A percentile compares a stretch with the other conserved stretches of the same genome.
These are phyloP conservation scores for Pseudobourletiella spinata DNA, from an alignment of 1,140 invertebrate species.

Conservation along the genomic window DNA sequence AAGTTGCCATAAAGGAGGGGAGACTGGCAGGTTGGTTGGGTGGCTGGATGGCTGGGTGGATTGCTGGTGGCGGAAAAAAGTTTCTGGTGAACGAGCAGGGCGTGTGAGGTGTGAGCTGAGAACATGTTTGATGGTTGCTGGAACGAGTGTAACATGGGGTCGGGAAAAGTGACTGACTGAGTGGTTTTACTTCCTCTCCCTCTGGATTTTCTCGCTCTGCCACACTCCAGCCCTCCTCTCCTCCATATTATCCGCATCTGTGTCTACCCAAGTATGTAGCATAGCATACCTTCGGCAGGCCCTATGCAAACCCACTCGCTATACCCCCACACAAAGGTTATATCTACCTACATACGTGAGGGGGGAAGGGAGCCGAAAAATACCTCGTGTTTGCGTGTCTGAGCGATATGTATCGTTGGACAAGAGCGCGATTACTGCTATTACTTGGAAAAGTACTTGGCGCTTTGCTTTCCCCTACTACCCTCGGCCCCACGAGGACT, in stretches of 20 bases:
- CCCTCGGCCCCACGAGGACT: too few species aligned
- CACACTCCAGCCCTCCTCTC: neutral
- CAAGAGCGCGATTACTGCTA: neutral
- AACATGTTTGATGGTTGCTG: conserved; percentile 33
- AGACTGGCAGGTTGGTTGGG: too few species aligned
- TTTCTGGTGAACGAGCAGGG: conserved; percentile 22
- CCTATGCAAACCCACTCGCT: too few species aligned
- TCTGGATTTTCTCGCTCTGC: conserved; percentile 12
- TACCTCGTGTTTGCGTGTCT: neutral
- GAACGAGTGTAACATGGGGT: conserved; percentile 21
- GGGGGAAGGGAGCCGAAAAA: neutral
- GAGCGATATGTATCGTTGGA: conserved; percentile 3
- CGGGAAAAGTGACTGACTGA: conserved; percentile 19
- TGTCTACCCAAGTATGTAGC: too few species aligned
- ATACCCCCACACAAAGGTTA: too few species aligned
- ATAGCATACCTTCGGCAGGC: too few species aligned
- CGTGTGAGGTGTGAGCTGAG: conserved; percentile 31
- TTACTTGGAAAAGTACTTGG: conserved; percentile 3
- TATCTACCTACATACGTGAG: too few species aligned
- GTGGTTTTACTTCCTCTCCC: conserved; percentile 22
- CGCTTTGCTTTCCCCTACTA: neutral
- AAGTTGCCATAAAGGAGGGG: too few species aligned
- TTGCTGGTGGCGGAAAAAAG: conserved; percentile 19
- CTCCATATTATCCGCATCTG: too few species aligned
- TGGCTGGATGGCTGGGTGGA: too few species aligned